Evolutionary conservation across 30 jellyfish, hydroid and myxozoan species (phyloP), one percentile per base, ranked within the genome.

Genomic region (Aurelia sp.): DNA sequence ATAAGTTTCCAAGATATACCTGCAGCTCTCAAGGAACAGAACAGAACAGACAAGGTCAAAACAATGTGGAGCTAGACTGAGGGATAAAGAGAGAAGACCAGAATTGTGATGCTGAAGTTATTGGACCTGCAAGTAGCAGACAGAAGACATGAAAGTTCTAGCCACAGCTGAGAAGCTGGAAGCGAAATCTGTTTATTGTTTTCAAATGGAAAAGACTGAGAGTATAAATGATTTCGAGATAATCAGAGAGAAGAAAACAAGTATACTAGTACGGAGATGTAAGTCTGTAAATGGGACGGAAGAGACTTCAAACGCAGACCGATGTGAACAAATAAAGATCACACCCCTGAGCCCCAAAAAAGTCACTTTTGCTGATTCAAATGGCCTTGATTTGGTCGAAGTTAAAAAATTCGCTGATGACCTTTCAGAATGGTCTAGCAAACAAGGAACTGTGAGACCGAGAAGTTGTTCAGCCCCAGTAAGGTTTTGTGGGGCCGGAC

Each of bases 331-430:
- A 12, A 70, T 53, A 4, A 59, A 75, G 30, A 73, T 37, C 60
- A 31, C 75, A 23, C 93, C 93, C n/a, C 65, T 76, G 8, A 84
- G 93, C 41, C 93, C 93, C 31, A 84, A 84, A 73, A 62, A 76
- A 57, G 93, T 84, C 10, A 79, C 61, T 47, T 84, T 84, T 40
- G 93, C 93, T 0, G 93, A 84, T 55, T 27, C 81, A 47, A 82
- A 82, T 37, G 91, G 91, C 15, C 76, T 31, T 16, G 81, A 74
- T 19, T 70, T 82, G 23, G 93, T 84, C 12, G 93, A 84, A 64
- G 87, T 84, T 1, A 84, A 84, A 66, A 84, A 72, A 16, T 84
- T 65, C 15, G 78, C 68, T 13, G 84, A 72, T 27, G 93, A 82
- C 30, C 44, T 60, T 18, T 11, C 72, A 4, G 86, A 71, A 15